phyloP scores from a whole-genome alignment of 2,797 vertebrate genomes.

The Enteromius afrohamiltoni region DNA sequence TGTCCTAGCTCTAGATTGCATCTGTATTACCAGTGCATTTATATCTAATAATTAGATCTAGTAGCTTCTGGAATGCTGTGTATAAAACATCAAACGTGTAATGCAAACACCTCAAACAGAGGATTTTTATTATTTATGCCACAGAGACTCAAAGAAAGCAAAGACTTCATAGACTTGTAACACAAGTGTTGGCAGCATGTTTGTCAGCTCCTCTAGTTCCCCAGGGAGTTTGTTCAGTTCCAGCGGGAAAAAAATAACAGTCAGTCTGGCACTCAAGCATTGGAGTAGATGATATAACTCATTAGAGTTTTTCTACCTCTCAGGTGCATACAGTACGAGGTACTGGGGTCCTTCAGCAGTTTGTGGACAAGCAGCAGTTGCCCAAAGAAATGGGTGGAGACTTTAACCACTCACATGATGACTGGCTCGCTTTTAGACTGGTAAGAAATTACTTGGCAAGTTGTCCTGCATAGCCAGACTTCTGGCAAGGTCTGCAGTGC shows the following conservation, averaged over 20 bases:
- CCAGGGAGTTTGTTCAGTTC: neutral
- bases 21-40: neutral
- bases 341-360: slow-evolving; percentile 76
- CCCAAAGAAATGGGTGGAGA: slow-evolving; percentile 78
- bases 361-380: slow-evolving; percentile 79
- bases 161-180: neutral
- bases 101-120: neutral
- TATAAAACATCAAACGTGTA: neutral
- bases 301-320: slow-evolving; percentile 14
- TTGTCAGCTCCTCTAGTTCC: neutral
- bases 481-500: neutral
- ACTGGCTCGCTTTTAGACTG: slow-evolving; percentile 81
- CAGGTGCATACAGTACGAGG: slow-evolving; percentile 76
- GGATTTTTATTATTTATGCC: neutral
- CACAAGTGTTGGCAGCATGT: neutral
- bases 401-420: slow-evolving; percentile 75
- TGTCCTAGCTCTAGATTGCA: neutral
- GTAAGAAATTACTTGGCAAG: slow-evolving; percentile 62
- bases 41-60: neutral
- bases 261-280: neutral
- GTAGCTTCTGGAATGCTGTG: neutral
- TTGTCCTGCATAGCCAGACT: neutral
- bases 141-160: neutral
- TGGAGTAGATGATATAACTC: slow-evolving; percentile 25
- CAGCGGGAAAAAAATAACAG: neutral